A percentile compares a stretch with the other conserved stretches of the same genome.
Evolutionary conservation across 1,140 invertebrate species (phyloP).

Genomic region (Mamestra configurata): DNA sequence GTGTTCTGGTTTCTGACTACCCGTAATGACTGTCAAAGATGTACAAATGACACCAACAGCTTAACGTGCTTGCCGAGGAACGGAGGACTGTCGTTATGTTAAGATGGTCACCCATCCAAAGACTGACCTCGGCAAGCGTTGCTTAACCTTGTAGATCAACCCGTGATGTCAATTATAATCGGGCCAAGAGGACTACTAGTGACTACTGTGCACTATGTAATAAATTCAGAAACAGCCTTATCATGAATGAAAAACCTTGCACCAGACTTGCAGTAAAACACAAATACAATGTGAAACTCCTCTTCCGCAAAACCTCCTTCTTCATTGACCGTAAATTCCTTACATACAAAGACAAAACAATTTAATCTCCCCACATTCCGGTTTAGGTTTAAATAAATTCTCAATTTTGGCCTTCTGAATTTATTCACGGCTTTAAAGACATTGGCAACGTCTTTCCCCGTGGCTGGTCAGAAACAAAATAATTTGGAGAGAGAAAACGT

Average conservation of each 20-base stretch:
- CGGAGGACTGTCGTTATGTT: too few relatives aligned
- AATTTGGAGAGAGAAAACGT: conserved; percentile 31
- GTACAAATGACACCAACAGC: too few relatives aligned
- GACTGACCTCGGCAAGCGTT: too few relatives aligned
- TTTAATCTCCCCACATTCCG: conserved; percentile 34
- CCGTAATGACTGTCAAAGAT: too few relatives aligned
- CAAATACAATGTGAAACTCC: not conserved
- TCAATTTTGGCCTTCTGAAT: conserved; percentile 22
- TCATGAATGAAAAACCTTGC: not conserved
- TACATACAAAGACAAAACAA: conserved; percentile 24
- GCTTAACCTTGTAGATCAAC: too few relatives aligned
- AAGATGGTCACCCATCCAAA: too few relatives aligned
- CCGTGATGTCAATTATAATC: too few relatives aligned
- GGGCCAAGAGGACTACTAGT: too few relatives aligned
- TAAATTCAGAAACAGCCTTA: not conserved
- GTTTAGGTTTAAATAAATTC: conserved; percentile 29
- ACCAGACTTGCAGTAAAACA: not conserved
- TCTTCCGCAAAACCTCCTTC: not conserved
- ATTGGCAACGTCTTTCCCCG: conserved; percentile 21
- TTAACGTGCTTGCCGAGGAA: too few relatives aligned
- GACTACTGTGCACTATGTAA: too few relatives aligned
- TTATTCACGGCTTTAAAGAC: conserved; percentile 41
- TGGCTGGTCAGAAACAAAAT: conserved; percentile 43
- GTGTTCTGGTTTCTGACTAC: too few relatives aligned
- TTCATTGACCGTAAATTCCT: conserved; percentile 11